Evolutionary conservation across 2,888 invertebrate genomes (phyloP), one percentile per base, ranked within the genome.

Genomic region (Zhuqinia jingwanae): DNA sequence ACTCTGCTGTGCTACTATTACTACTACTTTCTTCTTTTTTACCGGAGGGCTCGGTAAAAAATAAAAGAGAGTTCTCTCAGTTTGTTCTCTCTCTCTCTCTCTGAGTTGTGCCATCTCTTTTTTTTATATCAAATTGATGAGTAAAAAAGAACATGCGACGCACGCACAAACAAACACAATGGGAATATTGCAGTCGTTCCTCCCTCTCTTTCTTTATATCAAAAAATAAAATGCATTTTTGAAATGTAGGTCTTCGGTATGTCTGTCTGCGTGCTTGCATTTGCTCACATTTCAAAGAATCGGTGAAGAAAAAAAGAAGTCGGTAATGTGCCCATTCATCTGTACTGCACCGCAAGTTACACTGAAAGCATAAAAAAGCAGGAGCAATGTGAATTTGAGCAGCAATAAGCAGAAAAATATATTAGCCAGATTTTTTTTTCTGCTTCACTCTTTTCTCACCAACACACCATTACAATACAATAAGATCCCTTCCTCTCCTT

Each of bases 291-390:
- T n/a, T n/a, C n/a, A n/a, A n/a, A n/a, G n/a, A n/a, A 36, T 77
- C 68, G 50, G 53, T 63, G 8, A 36, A 8, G 3, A 36, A n/a
- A n/a, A n/a, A n/a, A n/a, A n/a, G n/a, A 36, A 63, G 63, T 63
- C 36, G 63, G 36, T 63, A 63, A 63, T 77, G 36, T 65, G 47
- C 68, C 30, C 79, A 79, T 68, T 79, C 79, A 68, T 79, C 79
- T 79, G 68, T 68, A 79, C 25, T 79, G 53, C 68, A 63, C 63
- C 63, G 36, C 36, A 13, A 2, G n/a, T n/a, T n/a, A 22, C 63
- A 30, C 63, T 1, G 30, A 63, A 36, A 36, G 15, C n/a, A n/a
- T 2, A 50, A 56, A 47, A 45, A 36, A 65, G 53, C 22, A 5
- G 47, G 15, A 17, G 68, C 50, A 36, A 68, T 22, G 13, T 22